phyloP scores from a whole-genome alignment of 2,797 vertebrate species.

The Myotis vivesi region DNA sequence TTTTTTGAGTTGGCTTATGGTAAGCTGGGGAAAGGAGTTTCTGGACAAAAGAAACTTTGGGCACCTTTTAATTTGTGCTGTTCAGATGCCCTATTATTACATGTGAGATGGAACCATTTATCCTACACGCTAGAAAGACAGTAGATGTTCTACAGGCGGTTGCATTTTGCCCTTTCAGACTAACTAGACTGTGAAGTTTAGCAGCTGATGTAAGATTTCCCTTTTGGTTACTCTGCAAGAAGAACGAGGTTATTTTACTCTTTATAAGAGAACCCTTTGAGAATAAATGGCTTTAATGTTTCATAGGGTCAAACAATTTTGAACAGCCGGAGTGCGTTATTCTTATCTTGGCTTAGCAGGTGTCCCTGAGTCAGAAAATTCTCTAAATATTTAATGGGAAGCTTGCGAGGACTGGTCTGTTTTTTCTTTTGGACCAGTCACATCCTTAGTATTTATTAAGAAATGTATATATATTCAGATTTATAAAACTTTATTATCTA shows the following conservation, averaged over 20 bases:
- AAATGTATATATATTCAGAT: conserved; percentile 25
- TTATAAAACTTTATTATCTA: conserved; percentile 55
- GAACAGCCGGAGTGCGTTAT: conserved; percentile 62
- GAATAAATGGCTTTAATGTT: conserved; percentile 69
- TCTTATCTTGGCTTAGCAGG: conserved; percentile 70
- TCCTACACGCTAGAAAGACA: neutral
- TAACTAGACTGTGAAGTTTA: conserved; percentile 30
- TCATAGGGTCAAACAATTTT: conserved; percentile 67
- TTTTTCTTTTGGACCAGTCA: conserved; percentile 20
- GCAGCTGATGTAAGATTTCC: conserved; percentile 43
- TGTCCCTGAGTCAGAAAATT: conserved; percentile 50
- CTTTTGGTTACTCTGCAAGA: conserved; percentile 47
- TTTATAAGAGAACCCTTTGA: conserved; percentile 51
- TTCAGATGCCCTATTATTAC: neutral
- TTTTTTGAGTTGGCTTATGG: neutral
- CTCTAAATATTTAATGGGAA: conserved; percentile 73
- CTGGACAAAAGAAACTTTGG: neutral
- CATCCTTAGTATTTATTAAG: conserved; percentile 34
- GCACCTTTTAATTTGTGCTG: neutral
- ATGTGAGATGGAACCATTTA: neutral
- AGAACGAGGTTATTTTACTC: conserved; percentile 56
- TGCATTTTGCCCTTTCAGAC: neutral
- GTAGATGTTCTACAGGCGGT: neutral
- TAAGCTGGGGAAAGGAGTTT: neutral
- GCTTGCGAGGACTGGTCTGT: neutral